Evolutionary conservation across 23 tunicate genomes (phyloP), one percentile per base, ranked within the genome.

Genomic region (Clavelina lepadiformis): DNA sequence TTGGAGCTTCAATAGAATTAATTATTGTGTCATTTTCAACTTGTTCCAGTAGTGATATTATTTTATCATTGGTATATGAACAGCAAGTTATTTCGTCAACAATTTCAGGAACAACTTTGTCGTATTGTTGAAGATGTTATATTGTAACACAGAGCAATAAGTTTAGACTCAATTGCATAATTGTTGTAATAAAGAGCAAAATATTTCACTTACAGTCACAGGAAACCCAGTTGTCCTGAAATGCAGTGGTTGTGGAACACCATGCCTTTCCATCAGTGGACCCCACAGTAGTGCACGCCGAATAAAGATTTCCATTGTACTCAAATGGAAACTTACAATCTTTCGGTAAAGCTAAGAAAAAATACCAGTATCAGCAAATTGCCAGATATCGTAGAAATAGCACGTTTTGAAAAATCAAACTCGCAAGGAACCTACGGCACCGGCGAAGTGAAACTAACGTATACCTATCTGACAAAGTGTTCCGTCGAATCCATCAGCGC

Each of bases 151-250:
- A n/a, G n/a, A n/a, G n/a, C n/a, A n/a, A n/a, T n/a, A n/a, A n/a
- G n/a, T n/a, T n/a, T n/a, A n/a, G n/a, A n/a, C n/a, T n/a, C n/a
- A n/a, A n/a, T n/a, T n/a, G n/a, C n/a, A n/a, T n/a, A n/a, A n/a
- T n/a, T n/a, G n/a, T n/a, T n/a, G n/a, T n/a, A n/a, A n/a, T n/a
- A n/a, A n/a, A n/a, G n/a, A n/a, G n/a, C n/a, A n/a, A n/a, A n/a
- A n/a, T n/a, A n/a, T n/a, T n/a, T n/a, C n/a, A 61, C 89, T 75
- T 63, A 89, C 97, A 78, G 69, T 74, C 83, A 55, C 97, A 89
- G 3, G 53, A 70, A 36, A 36, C 58, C 13, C 65, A 22, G 21
- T 64, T 36, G 47, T 89, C 97, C 50, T 81, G 67, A 44, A 46
- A 89, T 4, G 81, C 63, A 45, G 83, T 63, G 1, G 88, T 68